Evolutionary conservation across 1,140 invertebrate genomes (phyloP).

Genomic region (Hydropsyche tenuis): DNA sequence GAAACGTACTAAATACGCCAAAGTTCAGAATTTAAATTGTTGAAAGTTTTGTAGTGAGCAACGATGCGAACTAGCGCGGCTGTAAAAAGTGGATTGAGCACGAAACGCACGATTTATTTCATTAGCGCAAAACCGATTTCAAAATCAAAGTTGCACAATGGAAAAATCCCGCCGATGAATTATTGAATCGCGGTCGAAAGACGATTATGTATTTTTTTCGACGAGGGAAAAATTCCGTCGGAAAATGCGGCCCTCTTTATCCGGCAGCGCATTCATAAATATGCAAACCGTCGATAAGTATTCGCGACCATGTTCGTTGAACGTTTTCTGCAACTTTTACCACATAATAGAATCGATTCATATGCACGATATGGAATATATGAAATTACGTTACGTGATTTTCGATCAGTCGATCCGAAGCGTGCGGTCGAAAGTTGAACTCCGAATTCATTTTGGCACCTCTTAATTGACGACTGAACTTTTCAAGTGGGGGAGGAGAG

Average conservation of each 20-base stretch:
- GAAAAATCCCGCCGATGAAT: background rate
- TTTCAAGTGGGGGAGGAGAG: background rate
- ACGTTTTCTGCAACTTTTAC: too few species aligned
- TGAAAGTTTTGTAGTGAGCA: constrained; percentile 23
- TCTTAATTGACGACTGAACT: background rate
- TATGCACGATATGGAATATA: too few species aligned
- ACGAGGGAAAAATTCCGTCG: too few species aligned
- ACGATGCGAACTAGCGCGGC: constrained; percentile 1
- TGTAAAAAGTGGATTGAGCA: constrained; percentile 20
- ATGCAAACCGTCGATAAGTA: too few species aligned
- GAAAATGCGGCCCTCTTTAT: too few species aligned
- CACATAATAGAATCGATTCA: too few species aligned
- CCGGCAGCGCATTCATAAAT: too few species aligned
- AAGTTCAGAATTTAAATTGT: constrained; percentile 21
- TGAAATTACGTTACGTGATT: background rate
- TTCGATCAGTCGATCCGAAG: constrained; percentile 1
- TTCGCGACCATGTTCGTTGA: too few species aligned
- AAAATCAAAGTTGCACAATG: background rate
- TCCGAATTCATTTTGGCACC: too few species aligned
- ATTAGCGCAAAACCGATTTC: constrained; percentile 18
- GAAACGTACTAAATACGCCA: background rate
- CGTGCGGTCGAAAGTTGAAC: too few species aligned
- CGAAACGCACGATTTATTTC: constrained; percentile 30
- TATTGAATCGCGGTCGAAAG: background rate
- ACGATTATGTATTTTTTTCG: too few species aligned